Evolutionary conservation across 1,140 invertebrate genomes (phyloP).

Genomic region (Platyura marginata): DNA sequence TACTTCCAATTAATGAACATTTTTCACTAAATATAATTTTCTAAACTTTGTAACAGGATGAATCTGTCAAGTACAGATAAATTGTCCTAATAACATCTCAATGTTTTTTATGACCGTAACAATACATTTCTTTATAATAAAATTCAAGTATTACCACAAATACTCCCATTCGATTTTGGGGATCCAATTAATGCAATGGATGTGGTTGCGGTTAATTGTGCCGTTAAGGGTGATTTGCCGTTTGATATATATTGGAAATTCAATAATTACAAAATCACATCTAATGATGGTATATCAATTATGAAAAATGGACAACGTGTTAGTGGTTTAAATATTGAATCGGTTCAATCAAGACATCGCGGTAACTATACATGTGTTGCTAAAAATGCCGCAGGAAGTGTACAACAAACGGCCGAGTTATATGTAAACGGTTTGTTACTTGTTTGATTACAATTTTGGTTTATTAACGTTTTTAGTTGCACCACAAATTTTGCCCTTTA

Average conservation of each 20-base stretch:
- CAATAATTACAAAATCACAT: slow-evolving; percentile 24
- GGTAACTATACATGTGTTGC: slow-evolving; percentile 41
- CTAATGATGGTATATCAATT: slow-evolving; percentile 15
- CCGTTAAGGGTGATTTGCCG: slow-evolving; percentile 42
- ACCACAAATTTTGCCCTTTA: slow-evolving; percentile 29
- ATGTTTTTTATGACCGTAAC: too few species aligned
- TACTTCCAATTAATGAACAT: too few species aligned
- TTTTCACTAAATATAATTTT: too few species aligned
- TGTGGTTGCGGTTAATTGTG: slow-evolving; percentile 32
- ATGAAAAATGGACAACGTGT: slow-evolving; percentile 26
- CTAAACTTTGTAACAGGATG: too few species aligned
- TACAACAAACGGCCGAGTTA: slow-evolving; percentile 24
- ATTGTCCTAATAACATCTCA: too few species aligned
- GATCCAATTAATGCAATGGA: slow-evolving; percentile 31
- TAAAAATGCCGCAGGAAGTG: slow-evolving; percentile 31
- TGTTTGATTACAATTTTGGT: neutral
- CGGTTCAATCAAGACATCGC: slow-evolving; percentile 27
- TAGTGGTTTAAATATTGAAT: slow-evolving; percentile 37
- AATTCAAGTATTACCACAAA: slow-evolving; percentile 45
- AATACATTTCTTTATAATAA: too few species aligned
- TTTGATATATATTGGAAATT: slow-evolving; percentile 43
- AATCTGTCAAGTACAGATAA: too few species aligned
- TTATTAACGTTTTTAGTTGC: slow-evolving; percentile 16
- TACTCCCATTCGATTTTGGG: slow-evolving; percentile 49
- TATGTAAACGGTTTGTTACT: slow-evolving; percentile 35